Percentiles rank a stretch among this genome's conserved stretches.
Evolutionary conservation across 2,113 vertebrate genomes (phyloP).

Genomic region (Mobula birostris): DNA sequence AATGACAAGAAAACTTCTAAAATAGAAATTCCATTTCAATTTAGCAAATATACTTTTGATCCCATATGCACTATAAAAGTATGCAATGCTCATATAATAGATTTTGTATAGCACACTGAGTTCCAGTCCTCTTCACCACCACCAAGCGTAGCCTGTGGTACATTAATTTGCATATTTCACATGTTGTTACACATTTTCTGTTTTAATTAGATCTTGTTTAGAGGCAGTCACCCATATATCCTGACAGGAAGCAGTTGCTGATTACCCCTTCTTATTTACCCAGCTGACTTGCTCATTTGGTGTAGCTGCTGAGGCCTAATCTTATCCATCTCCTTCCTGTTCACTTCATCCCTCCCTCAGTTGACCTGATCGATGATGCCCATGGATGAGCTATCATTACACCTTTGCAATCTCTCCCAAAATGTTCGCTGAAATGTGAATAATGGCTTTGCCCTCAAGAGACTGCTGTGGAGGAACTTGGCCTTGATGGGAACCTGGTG

Average conservation of each 20-base stretch:
- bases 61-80: not conserved
- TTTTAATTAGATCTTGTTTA: not conserved
- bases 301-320: too few relatives aligned
- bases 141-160: not conserved
- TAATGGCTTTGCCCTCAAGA: too few relatives aligned
- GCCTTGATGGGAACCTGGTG: too few relatives aligned
- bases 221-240: too few relatives aligned
- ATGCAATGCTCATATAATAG: not conserved
- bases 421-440: too few relatives aligned
- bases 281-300: too few relatives aligned
- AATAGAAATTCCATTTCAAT: constrained; percentile 17
- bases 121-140: not conserved
- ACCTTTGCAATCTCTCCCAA: too few relatives aligned
- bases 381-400: too few relatives aligned
- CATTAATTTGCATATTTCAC: not conserved
- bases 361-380: too few relatives aligned
- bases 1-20: not conserved
- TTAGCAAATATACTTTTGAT: not conserved
- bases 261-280: not conserved
- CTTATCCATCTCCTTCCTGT: too few relatives aligned
- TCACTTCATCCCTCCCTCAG: too few relatives aligned
- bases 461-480: too few relatives aligned
- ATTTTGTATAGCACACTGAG: not conserved
- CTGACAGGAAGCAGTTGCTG: not conserved
- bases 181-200: not conserved